Conservation (phyloP, 2,888 invertebrate species). For the Tortricodes alternella region DNA sequence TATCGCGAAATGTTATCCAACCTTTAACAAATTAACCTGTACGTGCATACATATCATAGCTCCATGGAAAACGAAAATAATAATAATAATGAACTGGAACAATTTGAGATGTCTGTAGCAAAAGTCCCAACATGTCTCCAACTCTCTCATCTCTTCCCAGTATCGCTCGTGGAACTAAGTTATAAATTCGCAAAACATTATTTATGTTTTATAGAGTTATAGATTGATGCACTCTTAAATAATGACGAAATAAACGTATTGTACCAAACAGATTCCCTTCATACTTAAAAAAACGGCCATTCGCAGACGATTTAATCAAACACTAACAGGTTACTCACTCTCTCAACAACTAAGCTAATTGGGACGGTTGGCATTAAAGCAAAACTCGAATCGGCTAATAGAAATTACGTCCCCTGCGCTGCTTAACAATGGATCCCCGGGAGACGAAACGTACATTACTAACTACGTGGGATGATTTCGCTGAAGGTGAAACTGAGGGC, state of each 20-base stretch:
- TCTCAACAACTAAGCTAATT: constrained; percentile 19
- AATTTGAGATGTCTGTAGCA: too few relatives aligned
- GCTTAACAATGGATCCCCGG: constrained; percentile 57
- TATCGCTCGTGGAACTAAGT: too few relatives aligned
- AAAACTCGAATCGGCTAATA: constrained; percentile 41
- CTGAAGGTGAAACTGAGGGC: constrained; percentile 49
- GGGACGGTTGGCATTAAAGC: constrained; percentile 9
- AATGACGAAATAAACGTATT: not conserved
- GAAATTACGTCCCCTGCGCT: constrained; percentile 53
- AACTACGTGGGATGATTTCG: constrained; percentile 41
- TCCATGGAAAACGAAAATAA: too few relatives aligned
- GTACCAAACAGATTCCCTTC: not conserved
- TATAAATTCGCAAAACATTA: too few relatives aligned
- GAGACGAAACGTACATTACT: constrained; percentile 41
- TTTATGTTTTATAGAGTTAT: too few relatives aligned
- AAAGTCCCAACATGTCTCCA: too few relatives aligned
- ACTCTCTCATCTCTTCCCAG: too few relatives aligned
- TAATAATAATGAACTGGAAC: too few relatives aligned
- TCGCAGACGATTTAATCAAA: constrained; percentile 18
- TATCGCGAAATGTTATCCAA: not conserved
- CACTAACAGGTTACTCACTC: constrained; percentile 14
- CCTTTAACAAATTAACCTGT: not conserved
- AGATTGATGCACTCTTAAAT: not conserved
- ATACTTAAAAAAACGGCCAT: constrained; percentile 2
- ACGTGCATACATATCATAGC: not conserved